Evolutionary conservation across 2,113 vertebrate species (phyloP).

Genomic region (Vidua macroura): DNA sequence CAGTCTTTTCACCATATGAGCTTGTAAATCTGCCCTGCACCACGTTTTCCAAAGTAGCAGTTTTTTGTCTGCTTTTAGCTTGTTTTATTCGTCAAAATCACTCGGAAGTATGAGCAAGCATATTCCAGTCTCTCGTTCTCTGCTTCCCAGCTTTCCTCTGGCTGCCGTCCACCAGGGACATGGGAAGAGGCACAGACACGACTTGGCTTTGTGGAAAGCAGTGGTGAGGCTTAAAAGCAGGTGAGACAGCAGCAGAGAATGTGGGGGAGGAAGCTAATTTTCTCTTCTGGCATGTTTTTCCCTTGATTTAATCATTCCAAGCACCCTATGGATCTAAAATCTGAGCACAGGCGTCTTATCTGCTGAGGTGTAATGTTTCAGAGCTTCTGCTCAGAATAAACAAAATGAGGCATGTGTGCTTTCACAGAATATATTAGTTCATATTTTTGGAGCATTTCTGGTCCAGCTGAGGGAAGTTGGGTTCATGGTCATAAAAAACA

Average conservation of each 20-base stretch:
- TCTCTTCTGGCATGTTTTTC: not conserved
- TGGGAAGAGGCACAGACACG: not conserved
- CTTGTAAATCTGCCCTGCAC: not conserved
- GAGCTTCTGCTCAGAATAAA: not conserved
- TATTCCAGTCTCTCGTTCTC: not conserved
- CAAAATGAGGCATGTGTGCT: not conserved
- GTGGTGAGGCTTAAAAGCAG: not conserved
- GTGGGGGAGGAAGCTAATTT: not conserved
- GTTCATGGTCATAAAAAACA: not conserved
- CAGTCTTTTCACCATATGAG: not conserved
- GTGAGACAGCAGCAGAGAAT: not conserved
- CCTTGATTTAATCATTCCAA: not conserved
- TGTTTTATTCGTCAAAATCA: not conserved
- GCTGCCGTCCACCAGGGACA: not conserved
- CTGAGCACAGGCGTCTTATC: fast-evolving
- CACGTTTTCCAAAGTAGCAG: not conserved
- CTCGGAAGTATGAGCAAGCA: fast-evolving
- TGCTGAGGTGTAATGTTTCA: not conserved
- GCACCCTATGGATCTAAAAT: not conserved
- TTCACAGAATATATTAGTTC: not conserved
- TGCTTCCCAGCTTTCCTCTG: not conserved
- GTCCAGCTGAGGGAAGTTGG: not conserved
- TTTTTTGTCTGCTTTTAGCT: not conserved
- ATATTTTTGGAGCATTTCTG: not conserved
- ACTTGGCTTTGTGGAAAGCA: not conserved